These are phyloP conservation scores for Diaprepes abbreviatus DNA, from an alignment of 2,888 invertebrate species.

Conservation along the genomic window DNA sequence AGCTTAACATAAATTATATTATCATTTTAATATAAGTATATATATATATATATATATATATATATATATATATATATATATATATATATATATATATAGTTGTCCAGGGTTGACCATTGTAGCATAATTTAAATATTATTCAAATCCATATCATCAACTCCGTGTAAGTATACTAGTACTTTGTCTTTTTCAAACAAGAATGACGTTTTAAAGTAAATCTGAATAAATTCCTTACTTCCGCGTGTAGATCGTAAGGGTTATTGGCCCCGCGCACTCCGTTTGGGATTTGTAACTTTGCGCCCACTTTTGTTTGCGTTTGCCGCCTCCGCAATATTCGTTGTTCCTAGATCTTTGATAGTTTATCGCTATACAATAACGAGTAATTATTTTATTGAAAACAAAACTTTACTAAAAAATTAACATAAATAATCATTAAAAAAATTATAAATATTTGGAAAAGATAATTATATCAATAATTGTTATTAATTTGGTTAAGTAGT, in stretches of 20 bases:
- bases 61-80: no score
- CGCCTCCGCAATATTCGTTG: conserved; percentile 57
- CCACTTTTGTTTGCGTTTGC: conserved; percentile 55
- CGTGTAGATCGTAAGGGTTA: conserved; percentile 40
- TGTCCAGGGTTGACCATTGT: no score
- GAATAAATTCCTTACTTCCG: conserved; percentile 39
- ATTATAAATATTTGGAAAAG: no score
- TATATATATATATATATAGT: no score
- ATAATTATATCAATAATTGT: no score
- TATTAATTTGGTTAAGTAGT: no score
- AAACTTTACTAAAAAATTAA: no score
- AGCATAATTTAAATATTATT: neutral
- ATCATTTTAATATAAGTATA: no score
- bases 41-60: no score
- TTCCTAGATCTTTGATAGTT: conserved; percentile 7
- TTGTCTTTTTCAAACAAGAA: conserved; percentile 1
- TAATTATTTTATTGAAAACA: conserved; percentile 17
- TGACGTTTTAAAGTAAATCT: conserved; percentile 39
- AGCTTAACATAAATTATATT: neutral
- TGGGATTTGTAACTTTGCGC: conserved; percentile 59
- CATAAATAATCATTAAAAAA: no score
- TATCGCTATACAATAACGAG: no score
- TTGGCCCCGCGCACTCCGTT: conserved; percentile 58
- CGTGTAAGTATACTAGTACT: neutral
- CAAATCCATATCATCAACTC: neutral